Evolutionary conservation across 1,140 invertebrate genomes (phyloP).

Genomic region (Antheraea pernyi): DNA sequence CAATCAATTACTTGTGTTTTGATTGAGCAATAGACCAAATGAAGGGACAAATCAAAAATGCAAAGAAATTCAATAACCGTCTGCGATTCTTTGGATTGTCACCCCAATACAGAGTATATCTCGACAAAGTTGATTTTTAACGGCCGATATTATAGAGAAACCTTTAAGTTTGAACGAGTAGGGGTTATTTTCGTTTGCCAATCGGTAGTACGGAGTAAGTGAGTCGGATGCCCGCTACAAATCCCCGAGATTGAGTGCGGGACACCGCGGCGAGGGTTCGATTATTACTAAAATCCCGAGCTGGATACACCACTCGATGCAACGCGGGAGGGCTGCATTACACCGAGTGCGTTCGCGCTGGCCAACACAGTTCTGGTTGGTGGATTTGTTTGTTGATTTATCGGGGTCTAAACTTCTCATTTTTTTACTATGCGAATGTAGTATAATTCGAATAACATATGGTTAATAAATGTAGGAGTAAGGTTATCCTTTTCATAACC

Average conservation of each 20-base stretch:
- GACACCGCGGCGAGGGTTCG: slow-evolving; percentile 63
- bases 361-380: slow-evolving; percentile 31
- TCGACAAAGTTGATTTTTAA: slow-evolving; percentile 23
- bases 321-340: slow-evolving; percentile 59
- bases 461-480: no score
- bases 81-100: slow-evolving; percentile 68
- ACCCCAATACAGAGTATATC: slow-evolving; percentile 53
- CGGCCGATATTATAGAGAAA: neutral
- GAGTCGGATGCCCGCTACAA: slow-evolving; percentile 36
- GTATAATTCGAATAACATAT: no score
- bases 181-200: slow-evolving; percentile 34
- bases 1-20: slow-evolving; percentile 18
- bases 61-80: slow-evolving; percentile 74
- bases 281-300: slow-evolving; percentile 68
- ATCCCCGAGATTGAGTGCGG: slow-evolving; percentile 69
- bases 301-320: slow-evolving; percentile 69
- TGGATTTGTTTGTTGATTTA: slow-evolving; percentile 43
- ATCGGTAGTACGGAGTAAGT: neutral
- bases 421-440: no score
- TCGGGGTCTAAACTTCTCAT: neutral
- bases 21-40: slow-evolving; percentile 44
- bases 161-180: slow-evolving; percentile 26
- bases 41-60: slow-evolving; percentile 66
- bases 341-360: slow-evolving; percentile 28
- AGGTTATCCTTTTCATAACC: no score